Conservation (phyloP, 2,797 vertebrate genomes). For the Pseudochromis fuscus region DNA sequence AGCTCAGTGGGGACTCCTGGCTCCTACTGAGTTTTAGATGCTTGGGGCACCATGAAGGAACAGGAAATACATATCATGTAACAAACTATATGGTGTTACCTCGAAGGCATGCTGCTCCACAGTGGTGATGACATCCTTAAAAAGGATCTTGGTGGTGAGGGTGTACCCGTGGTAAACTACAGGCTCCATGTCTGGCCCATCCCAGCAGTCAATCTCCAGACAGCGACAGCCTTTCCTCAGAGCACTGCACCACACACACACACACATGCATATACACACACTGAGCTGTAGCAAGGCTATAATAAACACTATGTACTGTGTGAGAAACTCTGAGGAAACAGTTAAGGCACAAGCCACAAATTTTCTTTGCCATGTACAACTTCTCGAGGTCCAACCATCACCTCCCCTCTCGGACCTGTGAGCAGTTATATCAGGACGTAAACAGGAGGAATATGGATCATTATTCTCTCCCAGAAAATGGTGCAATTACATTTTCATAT, state of each 20-base stretch:
- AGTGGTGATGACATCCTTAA: slow-evolving; percentile 88
- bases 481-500: neutral
- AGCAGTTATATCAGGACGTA: neutral
- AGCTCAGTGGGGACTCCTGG: slow-evolving; percentile 31
- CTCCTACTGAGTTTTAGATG: slow-evolving; percentile 22
- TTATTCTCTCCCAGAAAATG: neutral
- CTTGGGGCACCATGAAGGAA: slow-evolving; percentile 1
- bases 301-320: slow-evolving; percentile 1
- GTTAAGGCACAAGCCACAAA: slow-evolving; percentile 2
- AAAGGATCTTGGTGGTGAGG: slow-evolving; percentile 89
- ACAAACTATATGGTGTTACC: slow-evolving; percentile 75
- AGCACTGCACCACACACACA: slow-evolving; percentile 82
- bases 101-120: slow-evolving; percentile 88
- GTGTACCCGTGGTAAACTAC: slow-evolving; percentile 91
- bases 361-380: neutral
- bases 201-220: slow-evolving; percentile 94
- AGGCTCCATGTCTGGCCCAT: slow-evolving; percentile 87
- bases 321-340: neutral
- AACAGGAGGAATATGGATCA: neutral
- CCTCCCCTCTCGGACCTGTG: neutral
- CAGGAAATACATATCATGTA: slow-evolving; percentile 8
- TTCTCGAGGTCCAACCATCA: neutral
- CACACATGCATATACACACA: slow-evolving; percentile 5
- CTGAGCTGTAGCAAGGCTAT: slow-evolving; percentile 10
- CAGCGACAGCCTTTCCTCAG: slow-evolving; percentile 92